Evolutionary conservation across 2,797 vertebrate genomes (phyloP), one percentile per base, ranked within the genome.

Genomic region (Geotrypetes seraphini): DNA sequence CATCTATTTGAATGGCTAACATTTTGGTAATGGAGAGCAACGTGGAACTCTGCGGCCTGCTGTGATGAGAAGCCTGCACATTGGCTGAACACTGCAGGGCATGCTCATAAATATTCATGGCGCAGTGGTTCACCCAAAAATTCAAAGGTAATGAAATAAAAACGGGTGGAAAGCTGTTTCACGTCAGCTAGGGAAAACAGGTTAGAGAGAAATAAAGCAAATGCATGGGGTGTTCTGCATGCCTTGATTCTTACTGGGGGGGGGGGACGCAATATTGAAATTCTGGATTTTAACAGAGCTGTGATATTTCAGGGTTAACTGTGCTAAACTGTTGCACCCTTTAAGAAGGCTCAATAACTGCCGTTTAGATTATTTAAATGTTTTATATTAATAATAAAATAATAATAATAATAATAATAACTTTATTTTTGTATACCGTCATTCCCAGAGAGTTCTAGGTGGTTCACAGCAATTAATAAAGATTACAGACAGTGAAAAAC

Each of bases 21-120:
- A 54, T 71, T 76, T 75, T 60, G 55, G 60, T 50, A 71, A 66
- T 73, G 73, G 72, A 71, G 55, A 61, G 44, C 45, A 73, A 75
- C 75, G 79, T 72, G 53, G 68, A 77, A 75, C 71, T 69, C 54
- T 51, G 36, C 37, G 66, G 51, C 67, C 47, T 53, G 57, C 74
- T 75, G 73, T 26, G 72, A 71, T 54, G 53, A 52, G 53, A 76
- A 59, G 54, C 64, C 57, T 70, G 37, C 61, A 51, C 54, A 71
- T 50, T 57, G 66, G 68, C 35, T 69, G 63, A 67, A 72, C 58
- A 42, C 69, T 60, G 62, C 59, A 43, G 70, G 73, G 63, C 44
- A 53, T 67, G 25, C 39, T 77, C 57, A 79, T 86, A 79, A 83
- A 84, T 85, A 84, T 83, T 76, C 73, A 83, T 78, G 75, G 69